phyloP scores from a whole-genome alignment of 2,888 invertebrate genomes.

The Agrochola macilenta region DNA sequence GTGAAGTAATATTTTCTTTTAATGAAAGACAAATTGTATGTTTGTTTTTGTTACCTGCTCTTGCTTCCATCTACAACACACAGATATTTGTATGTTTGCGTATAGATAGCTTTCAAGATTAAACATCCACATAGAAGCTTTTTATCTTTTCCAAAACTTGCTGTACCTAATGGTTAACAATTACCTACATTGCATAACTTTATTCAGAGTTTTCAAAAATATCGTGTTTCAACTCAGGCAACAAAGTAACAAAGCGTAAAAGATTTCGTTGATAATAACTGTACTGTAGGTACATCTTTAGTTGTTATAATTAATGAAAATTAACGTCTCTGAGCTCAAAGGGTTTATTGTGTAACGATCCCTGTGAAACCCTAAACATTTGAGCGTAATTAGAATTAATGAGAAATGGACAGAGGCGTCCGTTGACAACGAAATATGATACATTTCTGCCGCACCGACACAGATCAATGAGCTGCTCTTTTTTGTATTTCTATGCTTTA shows the following conservation, averaged over 20 bases:
- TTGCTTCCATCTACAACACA: conserved; percentile 21
- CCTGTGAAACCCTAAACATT: conserved; percentile 79
- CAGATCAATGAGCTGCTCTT: conserved; percentile 54
- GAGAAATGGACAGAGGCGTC: conserved; percentile 81
- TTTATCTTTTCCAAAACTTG: background rate
- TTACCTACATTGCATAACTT: conserved; percentile 5
- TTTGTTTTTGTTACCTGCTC: conserved; percentile 26
- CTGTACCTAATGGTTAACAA: background rate
- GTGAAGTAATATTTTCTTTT: conserved; percentile 45
- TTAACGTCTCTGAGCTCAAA: conserved; percentile 71
- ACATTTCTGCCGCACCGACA: conserved; percentile 68
- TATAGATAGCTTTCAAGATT: conserved; percentile 5
- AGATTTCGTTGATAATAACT: conserved; percentile 56
- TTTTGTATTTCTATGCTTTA: conserved; percentile 38
- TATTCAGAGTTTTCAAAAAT: conserved; percentile 14
- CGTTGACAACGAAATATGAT: conserved; percentile 83
- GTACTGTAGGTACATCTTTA: conserved; percentile 53
- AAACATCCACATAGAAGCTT: background rate
- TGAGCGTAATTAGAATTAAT: conserved; percentile 84
- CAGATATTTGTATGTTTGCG: background rate
- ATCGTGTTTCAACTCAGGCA: conserved; percentile 31
- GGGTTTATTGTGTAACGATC: conserved; percentile 73
- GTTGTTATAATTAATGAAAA: conserved; percentile 70
- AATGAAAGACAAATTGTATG: conserved; percentile 29
- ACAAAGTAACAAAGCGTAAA: conserved; percentile 40